phyloP scores from a whole-genome alignment of 2,797 vertebrate species.

The Poecilia gillii region DNA sequence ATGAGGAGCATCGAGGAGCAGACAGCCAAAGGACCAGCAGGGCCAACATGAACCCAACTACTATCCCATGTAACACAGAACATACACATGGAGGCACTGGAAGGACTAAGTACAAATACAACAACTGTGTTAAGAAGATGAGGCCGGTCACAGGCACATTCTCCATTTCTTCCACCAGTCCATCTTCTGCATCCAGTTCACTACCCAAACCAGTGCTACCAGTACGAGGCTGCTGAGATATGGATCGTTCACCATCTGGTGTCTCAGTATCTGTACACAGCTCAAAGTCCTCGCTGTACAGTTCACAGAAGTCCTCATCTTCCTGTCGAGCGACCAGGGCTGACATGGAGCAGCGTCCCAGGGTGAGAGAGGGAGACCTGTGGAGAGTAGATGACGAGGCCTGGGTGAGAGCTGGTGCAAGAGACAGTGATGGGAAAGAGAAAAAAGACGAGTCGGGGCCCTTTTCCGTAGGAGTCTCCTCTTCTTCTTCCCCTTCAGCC shows the following conservation, averaged over 20 bases:
- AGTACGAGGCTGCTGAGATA: constrained; percentile 84
- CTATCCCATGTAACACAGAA: constrained; percentile 88
- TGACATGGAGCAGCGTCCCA: constrained; percentile 92
- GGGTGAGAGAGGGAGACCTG: constrained; percentile 78
- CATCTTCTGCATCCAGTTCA: constrained; percentile 83
- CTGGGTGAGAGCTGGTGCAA: constrained; percentile 62
- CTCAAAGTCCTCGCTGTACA: constrained; percentile 93
- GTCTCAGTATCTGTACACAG: constrained; percentile 85
- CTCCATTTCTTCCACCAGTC: constrained; percentile 71
- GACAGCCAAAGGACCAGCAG: constrained; percentile 91
- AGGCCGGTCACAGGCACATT: constrained; percentile 85
- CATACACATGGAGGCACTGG: constrained; percentile 89
- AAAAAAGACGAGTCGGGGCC: constrained; percentile 80
- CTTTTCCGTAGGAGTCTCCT: constrained; percentile 69
- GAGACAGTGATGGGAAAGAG: constrained; percentile 68
- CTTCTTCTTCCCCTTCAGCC: constrained; percentile 82
- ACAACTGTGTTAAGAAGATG: constrained; percentile 82
- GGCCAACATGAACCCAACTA: constrained; percentile 92
- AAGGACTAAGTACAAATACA: constrained; percentile 91
- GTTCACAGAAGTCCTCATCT: constrained; percentile 95
- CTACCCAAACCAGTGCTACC: constrained; percentile 85
- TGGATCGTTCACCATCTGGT: constrained; percentile 73
- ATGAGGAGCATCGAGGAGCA: constrained; percentile 73
- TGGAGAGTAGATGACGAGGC: constrained; percentile 49
- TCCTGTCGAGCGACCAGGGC: constrained; percentile 91